These are phyloP conservation scores for Merops nubicus DNA, from an alignment of 2,113 vertebrate genomes.

Conservation along the genomic window DNA sequence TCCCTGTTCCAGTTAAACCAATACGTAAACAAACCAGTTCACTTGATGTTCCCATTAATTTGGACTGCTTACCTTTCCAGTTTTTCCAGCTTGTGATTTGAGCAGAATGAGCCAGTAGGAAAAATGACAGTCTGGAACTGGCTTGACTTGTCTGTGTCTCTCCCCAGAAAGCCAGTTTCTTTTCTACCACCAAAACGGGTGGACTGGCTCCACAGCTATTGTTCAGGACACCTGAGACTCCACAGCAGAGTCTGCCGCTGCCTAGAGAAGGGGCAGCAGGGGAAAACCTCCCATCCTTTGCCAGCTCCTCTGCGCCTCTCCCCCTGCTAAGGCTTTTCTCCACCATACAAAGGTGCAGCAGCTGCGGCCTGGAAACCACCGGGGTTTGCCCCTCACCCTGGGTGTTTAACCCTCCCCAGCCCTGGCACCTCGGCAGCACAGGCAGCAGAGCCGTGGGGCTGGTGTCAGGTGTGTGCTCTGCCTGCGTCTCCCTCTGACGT, in stretches of 20 bases:
- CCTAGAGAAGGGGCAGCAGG: neutral
- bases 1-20: constrained; percentile 34
- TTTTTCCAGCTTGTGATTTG: constrained; percentile 67
- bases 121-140: constrained; percentile 49
- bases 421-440: neutral
- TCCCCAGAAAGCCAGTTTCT: constrained; percentile 20
- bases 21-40: constrained; percentile 44
- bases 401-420: neutral
- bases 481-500: neutral
- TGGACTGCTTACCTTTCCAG: constrained; percentile 66
- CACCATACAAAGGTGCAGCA: neutral
- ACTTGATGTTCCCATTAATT: constrained; percentile 61
- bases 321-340: neutral
- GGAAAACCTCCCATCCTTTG: neutral
- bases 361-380: neutral
- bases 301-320: neutral
- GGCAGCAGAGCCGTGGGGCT: neutral
- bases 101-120: constrained; percentile 36
- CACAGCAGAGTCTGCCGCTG: neutral
- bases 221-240: constrained; percentile 48
- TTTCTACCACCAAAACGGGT: neutral
- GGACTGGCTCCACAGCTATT: constrained; percentile 4
- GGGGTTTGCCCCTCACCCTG: neutral
- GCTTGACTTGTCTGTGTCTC: constrained; percentile 42
- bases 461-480: neutral